Base-by-base conservation (phyloP, 2,888 invertebrate species). In the Cheilosia vulpina region DNA sequence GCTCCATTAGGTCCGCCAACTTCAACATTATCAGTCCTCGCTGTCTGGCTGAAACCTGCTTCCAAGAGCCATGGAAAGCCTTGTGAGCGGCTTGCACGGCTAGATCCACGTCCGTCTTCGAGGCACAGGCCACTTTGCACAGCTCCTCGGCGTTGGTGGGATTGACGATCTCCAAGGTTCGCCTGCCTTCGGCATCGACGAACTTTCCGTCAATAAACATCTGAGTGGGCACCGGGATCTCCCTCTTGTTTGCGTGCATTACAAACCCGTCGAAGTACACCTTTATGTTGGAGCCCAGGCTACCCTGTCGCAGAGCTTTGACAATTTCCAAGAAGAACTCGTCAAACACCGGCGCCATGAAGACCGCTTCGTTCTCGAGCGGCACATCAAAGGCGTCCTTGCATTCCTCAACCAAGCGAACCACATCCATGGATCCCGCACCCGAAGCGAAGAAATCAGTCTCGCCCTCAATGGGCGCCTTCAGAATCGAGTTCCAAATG, bases 401-500 rank as follows among this genome's bases (percentile, higher is more conserved):
- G 0, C 98, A 94, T 93, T 99, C 98, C 92, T 99, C 99, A 0
- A 99, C 96, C 65, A 99, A 82, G 13, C 92, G 90, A 0, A 98
- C 98, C 2, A 99, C 98, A 91, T 99, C 99, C 98, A 99, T 99
- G 7, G 98, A 98, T 0, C 98, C 97, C n/a, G 97, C 99, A 13
- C 99, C 99, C n/a, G 95, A 95, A 1, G 94, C 95, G 92, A 99
- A 99, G 93, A 99, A 99, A 90, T 99, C 98, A 0, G 97, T 97
- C 2, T 95, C 95, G 9, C 95, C 94, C 11, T 96, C 95, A 6
- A 96, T 94, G 2, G 96, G 95, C 0, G 94, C 93, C 88, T 96
- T 96, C 0, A 99, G 93, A 88, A 99, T 98, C 0, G 96, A 95
- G 84, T 94, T 94, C 99, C 99, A 99, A 66, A 98, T 95, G 13